These are phyloP conservation scores for Andrena dorsata DNA, from an alignment of 2,888 invertebrate species.

Conservation along the genomic window DNA sequence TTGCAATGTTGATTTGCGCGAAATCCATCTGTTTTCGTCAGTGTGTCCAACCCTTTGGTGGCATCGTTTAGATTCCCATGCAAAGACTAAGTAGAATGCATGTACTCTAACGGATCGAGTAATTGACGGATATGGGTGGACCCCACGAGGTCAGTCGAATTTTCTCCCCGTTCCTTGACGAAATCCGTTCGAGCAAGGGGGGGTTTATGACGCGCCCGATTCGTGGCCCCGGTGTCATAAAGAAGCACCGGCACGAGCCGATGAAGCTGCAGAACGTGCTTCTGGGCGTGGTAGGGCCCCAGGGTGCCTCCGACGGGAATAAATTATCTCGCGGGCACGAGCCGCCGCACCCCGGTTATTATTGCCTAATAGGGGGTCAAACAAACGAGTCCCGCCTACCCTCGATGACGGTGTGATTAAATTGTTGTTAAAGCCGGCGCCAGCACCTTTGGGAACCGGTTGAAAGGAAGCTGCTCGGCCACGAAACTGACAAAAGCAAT, in stretches of 20 bases:
- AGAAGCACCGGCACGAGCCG: slow-evolving; percentile 79
- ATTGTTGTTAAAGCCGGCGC: slow-evolving; percentile 64
- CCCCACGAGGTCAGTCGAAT: not conserved
- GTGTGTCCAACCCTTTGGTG: too few species aligned
- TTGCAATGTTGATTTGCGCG: not conserved
- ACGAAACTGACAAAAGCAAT: not conserved
- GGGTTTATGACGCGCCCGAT: slow-evolving; percentile 83
- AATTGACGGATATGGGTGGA: not conserved
- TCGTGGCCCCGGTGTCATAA: slow-evolving; percentile 80
- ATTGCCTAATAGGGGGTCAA: slow-evolving; percentile 83
- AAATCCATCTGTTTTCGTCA: too few species aligned
- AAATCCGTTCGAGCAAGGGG: slow-evolving; percentile 63
- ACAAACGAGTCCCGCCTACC: slow-evolving; percentile 82
- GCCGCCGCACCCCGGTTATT: slow-evolving; percentile 80
- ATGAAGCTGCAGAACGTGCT: slow-evolving; percentile 63
- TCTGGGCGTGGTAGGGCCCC: slow-evolving; percentile 83
- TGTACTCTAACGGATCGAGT: not conserved
- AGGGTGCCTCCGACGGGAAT: slow-evolving; percentile 82
- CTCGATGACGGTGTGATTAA: slow-evolving; percentile 79
- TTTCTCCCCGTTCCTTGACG: slow-evolving; percentile 22
- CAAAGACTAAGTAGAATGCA: not conserved
- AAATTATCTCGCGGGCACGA: slow-evolving; percentile 79
- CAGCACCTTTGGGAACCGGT: slow-evolving; percentile 37
- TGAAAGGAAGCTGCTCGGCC: slow-evolving; percentile 14
- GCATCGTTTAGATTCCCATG: not conserved